These are phyloP conservation scores for Ophion ventricosus DNA, from an alignment of 2,888 invertebrate species.

Conservation along the genomic window DNA sequence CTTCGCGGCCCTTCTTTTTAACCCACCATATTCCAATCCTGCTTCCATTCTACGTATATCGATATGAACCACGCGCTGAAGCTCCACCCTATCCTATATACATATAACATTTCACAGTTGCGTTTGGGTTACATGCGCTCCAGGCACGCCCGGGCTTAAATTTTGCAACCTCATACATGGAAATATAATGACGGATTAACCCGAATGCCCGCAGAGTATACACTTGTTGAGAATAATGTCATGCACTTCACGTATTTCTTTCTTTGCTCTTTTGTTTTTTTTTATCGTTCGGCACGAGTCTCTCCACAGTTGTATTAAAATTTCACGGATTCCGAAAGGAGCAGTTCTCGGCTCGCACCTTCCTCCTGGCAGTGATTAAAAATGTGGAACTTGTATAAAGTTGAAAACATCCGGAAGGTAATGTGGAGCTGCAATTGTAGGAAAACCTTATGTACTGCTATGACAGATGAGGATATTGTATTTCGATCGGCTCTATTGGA, in stretches of 20 bases:
- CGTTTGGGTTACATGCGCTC: conserved; percentile 2
- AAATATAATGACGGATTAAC: conserved; percentile 55
- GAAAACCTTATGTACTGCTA: not conserved
- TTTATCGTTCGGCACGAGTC: not conserved
- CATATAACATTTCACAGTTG: not conserved
- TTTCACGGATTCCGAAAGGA: not conserved
- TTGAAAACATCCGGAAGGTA: not conserved
- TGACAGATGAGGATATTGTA: not conserved
- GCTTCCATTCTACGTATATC: conserved; percentile 4
- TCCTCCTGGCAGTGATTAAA: not conserved
- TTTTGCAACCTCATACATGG: conserved; percentile 43
- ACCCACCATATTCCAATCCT: conserved; percentile 45
- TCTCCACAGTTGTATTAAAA: not conserved
- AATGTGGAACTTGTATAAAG: not conserved
- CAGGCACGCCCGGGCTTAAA: conserved; percentile 11
- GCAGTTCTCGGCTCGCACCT: not conserved
- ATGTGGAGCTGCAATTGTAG: not conserved
- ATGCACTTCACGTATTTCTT: conserved; percentile 31
- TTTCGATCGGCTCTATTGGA: not conserved
- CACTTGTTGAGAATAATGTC: conserved; percentile 39
- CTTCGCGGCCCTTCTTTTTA: conserved; percentile 50
- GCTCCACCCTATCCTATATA: conserved; percentile 31
- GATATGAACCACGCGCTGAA: conserved; percentile 11
- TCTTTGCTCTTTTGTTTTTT: not conserved
- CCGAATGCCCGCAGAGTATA: conserved; percentile 40